A percentile compares a stretch with the other conserved stretches of the same genome.
Conservation (phyloP, 2,113 vertebrate genomes). For the Fulmarus glacialis region DNA sequence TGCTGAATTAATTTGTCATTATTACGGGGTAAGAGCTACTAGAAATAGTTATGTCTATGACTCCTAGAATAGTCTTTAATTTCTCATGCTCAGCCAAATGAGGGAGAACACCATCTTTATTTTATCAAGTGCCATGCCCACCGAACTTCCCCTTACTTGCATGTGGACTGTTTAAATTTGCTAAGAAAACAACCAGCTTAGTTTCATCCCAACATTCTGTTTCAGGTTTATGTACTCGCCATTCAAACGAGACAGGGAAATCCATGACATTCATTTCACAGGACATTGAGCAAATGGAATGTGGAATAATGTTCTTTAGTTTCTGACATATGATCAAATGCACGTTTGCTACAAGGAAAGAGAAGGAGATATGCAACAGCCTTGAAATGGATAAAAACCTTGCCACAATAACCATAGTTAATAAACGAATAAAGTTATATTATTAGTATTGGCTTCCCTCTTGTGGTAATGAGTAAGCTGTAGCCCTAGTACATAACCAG, state of each 20-base stretch:
- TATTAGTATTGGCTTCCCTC: conserved; percentile 54
- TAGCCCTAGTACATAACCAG: neutral
- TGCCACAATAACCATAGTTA: neutral
- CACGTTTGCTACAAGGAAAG: neutral
- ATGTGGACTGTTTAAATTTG: neutral
- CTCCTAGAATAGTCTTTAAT: neutral
- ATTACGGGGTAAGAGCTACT: neutral
- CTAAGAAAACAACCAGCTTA: neutral
- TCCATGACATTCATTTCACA: conserved; percentile 38
- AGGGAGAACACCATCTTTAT: conserved; percentile 7
- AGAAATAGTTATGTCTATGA: neutral
- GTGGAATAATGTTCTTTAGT: neutral
- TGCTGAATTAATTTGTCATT: neutral
- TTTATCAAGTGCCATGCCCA: neutral
- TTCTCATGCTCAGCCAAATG: conserved; percentile 26
- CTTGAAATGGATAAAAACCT: neutral
- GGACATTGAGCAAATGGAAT: conserved; percentile 36
- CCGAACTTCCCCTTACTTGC: neutral
- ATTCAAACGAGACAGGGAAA: conserved; percentile 15
- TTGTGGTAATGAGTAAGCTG: conserved; percentile 19
- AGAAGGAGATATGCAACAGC: neutral
- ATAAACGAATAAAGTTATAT: neutral
- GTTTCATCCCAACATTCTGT: neutral
- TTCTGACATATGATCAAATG: neutral
- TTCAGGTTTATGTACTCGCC: neutral